Evolutionary conservation across 2,113 vertebrate genomes (phyloP), one percentile per base, ranked within the genome.

Genomic region (Thermophis baileyi): DNA sequence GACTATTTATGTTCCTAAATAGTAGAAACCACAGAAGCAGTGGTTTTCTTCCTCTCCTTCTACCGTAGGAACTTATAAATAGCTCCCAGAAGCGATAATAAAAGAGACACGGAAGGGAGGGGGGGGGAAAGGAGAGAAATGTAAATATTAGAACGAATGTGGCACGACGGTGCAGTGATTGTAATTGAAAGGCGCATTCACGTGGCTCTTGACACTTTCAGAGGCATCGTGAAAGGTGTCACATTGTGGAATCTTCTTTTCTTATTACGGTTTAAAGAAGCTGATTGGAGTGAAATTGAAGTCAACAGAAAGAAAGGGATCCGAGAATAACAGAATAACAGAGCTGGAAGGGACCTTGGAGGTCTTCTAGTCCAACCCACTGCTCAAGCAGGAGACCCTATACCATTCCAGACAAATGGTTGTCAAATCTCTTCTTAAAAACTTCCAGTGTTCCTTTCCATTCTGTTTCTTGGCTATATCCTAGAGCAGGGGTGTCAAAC

Each of bases 1-100:
- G 47, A 88, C 47, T 92, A 88, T 92, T 92, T 88, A 88, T 88
- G 91, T 88, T 88, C 86, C 91, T 92, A 88, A 88, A 87, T 69
- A 88, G 86, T 51, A 60, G 57, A 53, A 69, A 74, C 0, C 57
- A 88, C 22, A n/a, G 86, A 11, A 27, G 57, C 50, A 47, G 27
- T n/a, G 51, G 18, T 69, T 86, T 22, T n/a, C 18, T 35, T 6
- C 50, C 30, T 88, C 47, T 18, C 60, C 30, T 88, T 69, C 91
- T 88, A 69, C 49, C 49, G 0, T 49, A 49, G 55, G 57, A 88
- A 88, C 91, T 89, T 87, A 54, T 74, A 81, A 92, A 92, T 89
- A 74, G 87, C 86, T 88, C 87, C 91, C 87, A 88, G 60, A 92
- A 74, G 91, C 60, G 22, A 88, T 92, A 89, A 89, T 81, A 53